phyloP scores from a whole-genome alignment of 1,140 invertebrate species.

The Drosophila pallidifrons region DNA sequence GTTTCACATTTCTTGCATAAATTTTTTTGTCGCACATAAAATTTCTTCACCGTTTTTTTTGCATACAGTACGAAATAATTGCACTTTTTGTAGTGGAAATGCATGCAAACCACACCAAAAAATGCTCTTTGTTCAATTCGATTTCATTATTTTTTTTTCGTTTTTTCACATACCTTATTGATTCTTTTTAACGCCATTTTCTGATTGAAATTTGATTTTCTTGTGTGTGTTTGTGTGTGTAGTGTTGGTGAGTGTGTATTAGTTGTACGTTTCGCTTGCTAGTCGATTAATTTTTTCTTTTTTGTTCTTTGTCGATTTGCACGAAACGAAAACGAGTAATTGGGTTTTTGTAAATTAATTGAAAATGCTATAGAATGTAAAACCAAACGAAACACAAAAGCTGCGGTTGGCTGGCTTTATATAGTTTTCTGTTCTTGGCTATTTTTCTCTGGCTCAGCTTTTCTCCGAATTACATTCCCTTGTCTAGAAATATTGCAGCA shows the following conservation, averaged over 20 bases:
- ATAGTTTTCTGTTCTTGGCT: constrained; percentile 51
- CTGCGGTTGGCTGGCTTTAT: constrained; percentile 58
- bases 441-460: constrained; percentile 64
- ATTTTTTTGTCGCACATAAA: constrained; percentile 74
- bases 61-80: constrained; percentile 37
- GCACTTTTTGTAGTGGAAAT: constrained; percentile 29
- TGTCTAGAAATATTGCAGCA: constrained; percentile 79
- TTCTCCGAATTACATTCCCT: constrained; percentile 66
- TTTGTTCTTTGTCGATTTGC: constrained; percentile 66
- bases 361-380: constrained; percentile 50
- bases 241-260: constrained; percentile 67
- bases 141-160: constrained; percentile 79
- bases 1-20: constrained; percentile 85
- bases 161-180: constrained; percentile 93
- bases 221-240: constrained; percentile 61
- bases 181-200: constrained; percentile 98
- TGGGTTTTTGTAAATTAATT: constrained; percentile 40
- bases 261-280: constrained; percentile 66
- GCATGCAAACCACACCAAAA: constrained; percentile 19
- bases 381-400: constrained; percentile 80
- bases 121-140: constrained; percentile 47
- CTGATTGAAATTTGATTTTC: constrained; percentile 85
- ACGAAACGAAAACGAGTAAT: constrained; percentile 63
- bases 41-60: constrained; percentile 55
- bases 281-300: constrained; percentile 62